These are phyloP conservation scores for Uropsilus gracilis DNA, from an alignment of 2,113 vertebrate genomes.

Conservation along the genomic window DNA sequence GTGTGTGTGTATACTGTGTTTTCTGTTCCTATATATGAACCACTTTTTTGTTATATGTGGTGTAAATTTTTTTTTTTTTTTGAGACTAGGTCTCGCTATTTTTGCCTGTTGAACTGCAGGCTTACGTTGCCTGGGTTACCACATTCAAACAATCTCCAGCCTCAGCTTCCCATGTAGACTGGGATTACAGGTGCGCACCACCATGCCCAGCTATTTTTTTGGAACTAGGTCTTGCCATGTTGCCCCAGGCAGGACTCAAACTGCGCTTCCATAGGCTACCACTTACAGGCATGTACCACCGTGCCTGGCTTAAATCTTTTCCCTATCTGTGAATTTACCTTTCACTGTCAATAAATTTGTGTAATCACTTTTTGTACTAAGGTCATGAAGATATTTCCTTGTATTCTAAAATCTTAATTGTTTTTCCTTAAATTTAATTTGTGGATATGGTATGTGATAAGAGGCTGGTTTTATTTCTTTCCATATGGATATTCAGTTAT, in stretches of 20 bases:
- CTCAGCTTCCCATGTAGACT: too few relatives aligned
- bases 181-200: too few relatives aligned
- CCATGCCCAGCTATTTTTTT: too few relatives aligned
- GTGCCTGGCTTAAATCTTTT: too few relatives aligned
- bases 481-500: neutral
- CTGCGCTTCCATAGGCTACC: too few relatives aligned
- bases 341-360: constrained; percentile 9
- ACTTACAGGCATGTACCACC: too few relatives aligned
- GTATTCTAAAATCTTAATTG: neutral
- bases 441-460: neutral
- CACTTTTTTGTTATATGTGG: neutral
- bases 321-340: neutral
- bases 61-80: neutral
- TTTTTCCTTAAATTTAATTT: neutral
- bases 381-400: neutral
- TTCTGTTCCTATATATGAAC: neutral
- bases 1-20: neutral
- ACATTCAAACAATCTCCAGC: too few relatives aligned
- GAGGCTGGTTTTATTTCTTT: constrained; percentile 8
- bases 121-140: too few relatives aligned
- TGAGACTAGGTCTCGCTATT: too few relatives aligned
- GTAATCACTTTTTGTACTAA: neutral
- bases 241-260: too few relatives aligned
- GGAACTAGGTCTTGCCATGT: too few relatives aligned
- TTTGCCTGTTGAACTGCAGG: too few relatives aligned